phyloP scores from a whole-genome alignment of 2,113 vertebrate genomes.

The Burhinus bistriatus region DNA sequence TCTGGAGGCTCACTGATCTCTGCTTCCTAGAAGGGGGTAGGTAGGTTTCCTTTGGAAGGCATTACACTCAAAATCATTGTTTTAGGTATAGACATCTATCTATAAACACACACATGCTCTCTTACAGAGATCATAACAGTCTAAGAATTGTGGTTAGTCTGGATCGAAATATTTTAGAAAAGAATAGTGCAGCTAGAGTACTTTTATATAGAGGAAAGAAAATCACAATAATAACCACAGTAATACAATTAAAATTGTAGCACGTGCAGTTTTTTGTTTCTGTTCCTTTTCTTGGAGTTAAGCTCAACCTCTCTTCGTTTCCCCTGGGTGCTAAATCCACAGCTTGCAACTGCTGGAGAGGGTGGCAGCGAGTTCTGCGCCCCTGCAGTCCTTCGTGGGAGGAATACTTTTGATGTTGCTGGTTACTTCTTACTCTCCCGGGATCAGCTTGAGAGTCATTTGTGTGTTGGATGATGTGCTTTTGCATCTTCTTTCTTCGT shows the following conservation, averaged over 20 bases:
- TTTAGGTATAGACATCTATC: background rate
- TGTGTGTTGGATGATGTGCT: background rate
- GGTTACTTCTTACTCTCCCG: background rate
- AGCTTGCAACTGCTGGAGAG: background rate
- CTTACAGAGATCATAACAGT: background rate
- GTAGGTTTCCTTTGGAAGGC: background rate
- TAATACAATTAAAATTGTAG: background rate
- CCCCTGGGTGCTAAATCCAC: background rate
- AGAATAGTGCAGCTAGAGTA: background rate
- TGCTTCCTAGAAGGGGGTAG: background rate
- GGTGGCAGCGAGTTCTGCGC: fast-evolving
- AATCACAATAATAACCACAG: background rate
- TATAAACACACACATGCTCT: background rate
- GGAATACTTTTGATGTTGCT: background rate
- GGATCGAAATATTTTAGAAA: background rate
- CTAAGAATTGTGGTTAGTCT: background rate
- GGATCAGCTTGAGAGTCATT: background rate
- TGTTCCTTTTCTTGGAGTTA: background rate
- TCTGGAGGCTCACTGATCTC: background rate
- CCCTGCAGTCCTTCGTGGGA: fast-evolving
- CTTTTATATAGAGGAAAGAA: too few species aligned
- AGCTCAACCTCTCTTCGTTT: background rate
- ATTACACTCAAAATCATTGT: background rate
- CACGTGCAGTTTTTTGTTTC: background rate
- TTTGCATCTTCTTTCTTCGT: background rate